Conservation (phyloP, 2,888 invertebrate genomes). For the Cosmorhoe ocellata region DNA sequence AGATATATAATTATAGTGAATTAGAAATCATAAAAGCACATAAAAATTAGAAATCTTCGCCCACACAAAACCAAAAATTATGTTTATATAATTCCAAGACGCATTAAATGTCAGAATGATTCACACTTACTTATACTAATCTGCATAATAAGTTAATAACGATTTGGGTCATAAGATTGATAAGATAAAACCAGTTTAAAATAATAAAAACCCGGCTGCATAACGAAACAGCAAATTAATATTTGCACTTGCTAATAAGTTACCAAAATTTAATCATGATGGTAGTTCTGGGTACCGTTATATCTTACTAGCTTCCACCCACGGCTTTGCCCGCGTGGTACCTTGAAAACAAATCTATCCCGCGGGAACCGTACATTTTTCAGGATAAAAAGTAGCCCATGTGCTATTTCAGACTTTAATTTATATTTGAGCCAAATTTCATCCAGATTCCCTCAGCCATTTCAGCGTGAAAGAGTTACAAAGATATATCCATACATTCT, state of each 20-base stretch:
- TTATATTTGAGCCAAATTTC: too few species aligned
- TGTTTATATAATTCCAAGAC: constrained; percentile 28
- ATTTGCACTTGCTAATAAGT: background rate
- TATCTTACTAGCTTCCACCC: too few species aligned
- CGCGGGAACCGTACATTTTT: too few species aligned
- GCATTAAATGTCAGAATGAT: constrained; percentile 31
- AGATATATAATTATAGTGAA: constrained; percentile 2
- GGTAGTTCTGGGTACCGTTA: too few species aligned
- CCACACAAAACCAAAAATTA: constrained; percentile 17
- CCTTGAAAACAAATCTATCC: too few species aligned
- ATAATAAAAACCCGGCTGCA: constrained; percentile 5
- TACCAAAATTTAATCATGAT: too few species aligned
- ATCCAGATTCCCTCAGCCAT: too few species aligned
- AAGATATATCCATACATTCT: too few species aligned
- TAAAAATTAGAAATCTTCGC: constrained; percentile 33
- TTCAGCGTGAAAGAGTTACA: too few species aligned
- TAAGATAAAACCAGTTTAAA: constrained; percentile 24
- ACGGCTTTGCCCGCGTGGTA: too few species aligned
- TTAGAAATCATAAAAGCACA: constrained; percentile 10
- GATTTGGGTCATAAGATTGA: constrained; percentile 33
- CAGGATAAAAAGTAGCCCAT: too few species aligned
- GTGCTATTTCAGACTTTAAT: too few species aligned
- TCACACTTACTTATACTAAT: constrained; percentile 34
- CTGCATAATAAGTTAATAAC: constrained; percentile 33
- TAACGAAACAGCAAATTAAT: background rate